A percentile compares a stretch with the other conserved stretches of the same genome.
Conservation (phyloP, 1,140 invertebrate genomes). For the Laupala kohalensis region DNA sequence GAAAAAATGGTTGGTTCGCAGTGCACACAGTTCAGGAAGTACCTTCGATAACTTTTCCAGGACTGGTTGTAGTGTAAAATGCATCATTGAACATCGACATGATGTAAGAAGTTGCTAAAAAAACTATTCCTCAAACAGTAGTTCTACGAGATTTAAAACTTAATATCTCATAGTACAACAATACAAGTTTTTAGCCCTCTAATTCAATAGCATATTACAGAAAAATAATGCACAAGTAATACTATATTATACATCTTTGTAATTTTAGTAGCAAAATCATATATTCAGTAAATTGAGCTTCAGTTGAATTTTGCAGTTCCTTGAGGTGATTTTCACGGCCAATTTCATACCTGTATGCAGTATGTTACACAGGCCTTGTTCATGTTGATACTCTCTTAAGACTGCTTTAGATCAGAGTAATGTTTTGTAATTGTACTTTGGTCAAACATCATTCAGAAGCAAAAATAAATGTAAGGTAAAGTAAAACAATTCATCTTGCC, state of each 20-base stretch:
- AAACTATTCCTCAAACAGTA: neutral
- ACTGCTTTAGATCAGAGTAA: neutral
- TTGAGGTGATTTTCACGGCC: neutral
- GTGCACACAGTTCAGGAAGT: constrained; percentile 4
- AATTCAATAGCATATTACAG: too few species aligned
- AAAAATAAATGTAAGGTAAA: neutral
- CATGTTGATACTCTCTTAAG: neutral
- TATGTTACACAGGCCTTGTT: neutral
- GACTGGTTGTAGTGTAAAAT: constrained; percentile 6
- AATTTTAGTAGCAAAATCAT: neutral
- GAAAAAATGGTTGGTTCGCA: constrained; percentile 7
- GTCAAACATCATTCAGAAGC: neutral
- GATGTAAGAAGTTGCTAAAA: neutral
- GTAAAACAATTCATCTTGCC: neutral
- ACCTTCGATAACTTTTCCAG: neutral
- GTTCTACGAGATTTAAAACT: neutral
- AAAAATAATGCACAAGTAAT: neutral
- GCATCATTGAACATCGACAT: neutral
- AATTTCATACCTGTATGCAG: neutral
- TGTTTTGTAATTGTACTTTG: neutral
- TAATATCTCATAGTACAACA: too few species aligned
- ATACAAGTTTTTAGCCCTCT: too few species aligned
- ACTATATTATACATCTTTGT: neutral
- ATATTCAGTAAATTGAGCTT: neutral
- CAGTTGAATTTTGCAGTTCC: neutral